Percentiles rank a stretch among this genome's conserved stretches.
phyloP scores from a whole-genome alignment of 2,113 vertebrate genomes.

The Salvelinus alpinus region DNA sequence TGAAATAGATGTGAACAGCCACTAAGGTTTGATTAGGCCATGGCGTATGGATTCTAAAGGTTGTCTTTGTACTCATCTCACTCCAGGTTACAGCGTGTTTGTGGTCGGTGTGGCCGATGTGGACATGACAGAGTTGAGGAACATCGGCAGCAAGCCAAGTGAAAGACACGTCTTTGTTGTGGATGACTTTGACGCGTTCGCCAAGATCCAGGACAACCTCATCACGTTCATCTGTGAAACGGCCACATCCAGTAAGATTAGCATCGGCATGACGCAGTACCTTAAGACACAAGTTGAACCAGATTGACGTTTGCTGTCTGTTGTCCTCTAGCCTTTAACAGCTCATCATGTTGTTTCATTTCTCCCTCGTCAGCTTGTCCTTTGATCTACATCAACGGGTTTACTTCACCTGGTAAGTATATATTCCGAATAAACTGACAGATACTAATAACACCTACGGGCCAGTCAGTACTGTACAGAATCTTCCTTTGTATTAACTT shows the following conservation, averaged over 20 bases:
- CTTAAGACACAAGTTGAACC: background rate
- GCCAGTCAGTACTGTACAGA: background rate
- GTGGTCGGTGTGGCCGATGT: constrained; percentile 96
- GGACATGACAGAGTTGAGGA: constrained; percentile 86
- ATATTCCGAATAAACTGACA: background rate
- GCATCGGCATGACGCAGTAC: background rate
- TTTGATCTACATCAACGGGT: constrained; percentile 96
- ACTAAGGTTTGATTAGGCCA: background rate
- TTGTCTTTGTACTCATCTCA: constrained; percentile 1
- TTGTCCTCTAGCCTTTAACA: constrained; percentile 28
- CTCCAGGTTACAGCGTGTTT: constrained; percentile 92
- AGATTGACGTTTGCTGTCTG: background rate
- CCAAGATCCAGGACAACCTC: constrained; percentile 97
- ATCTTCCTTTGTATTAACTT: background rate
- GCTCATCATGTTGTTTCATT: constrained; percentile 16
- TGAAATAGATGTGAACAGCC: background rate
- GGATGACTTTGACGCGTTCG: constrained; percentile 94
- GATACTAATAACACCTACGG: background rate
- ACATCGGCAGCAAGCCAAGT: constrained; percentile 94
- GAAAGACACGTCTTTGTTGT: constrained; percentile 97
- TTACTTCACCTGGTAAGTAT: constrained; percentile 92
- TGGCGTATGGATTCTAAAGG: background rate
- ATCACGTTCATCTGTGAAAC: constrained; percentile 99
- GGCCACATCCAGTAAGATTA: constrained; percentile 91
- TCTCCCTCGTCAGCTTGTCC: constrained; percentile 86